A percentile compares a stretch with the other conserved stretches of the same genome.
Evolutionary conservation across 2,888 invertebrate genomes (phyloP).

Genomic region (Diaphora mendica): DNA sequence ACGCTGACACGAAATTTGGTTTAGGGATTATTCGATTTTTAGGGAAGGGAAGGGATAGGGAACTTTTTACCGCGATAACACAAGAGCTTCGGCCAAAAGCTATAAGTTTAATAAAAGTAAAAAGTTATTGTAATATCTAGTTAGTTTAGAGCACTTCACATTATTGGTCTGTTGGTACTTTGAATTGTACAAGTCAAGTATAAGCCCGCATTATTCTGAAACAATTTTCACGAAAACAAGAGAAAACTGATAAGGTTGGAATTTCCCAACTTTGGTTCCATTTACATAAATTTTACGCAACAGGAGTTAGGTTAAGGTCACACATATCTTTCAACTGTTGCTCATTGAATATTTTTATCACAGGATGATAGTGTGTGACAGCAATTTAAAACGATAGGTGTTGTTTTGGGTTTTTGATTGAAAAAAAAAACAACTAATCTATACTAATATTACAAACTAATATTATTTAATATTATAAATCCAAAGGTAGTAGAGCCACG

Average conservation of each 20-base stretch:
- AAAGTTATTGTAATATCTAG: too few relatives aligned
- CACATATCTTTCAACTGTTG: not conserved
- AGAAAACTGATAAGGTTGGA: conserved; percentile 24
- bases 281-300: conserved; percentile 3
- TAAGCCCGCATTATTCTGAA: conserved; percentile 34
- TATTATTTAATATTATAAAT: too few relatives aligned
- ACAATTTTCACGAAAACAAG: conserved; percentile 21
- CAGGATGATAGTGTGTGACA: not conserved
- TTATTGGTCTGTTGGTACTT: not conserved
- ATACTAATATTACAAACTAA: too few relatives aligned
- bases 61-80: too few relatives aligned
- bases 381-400: not conserved
- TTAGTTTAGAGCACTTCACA: too few relatives aligned
- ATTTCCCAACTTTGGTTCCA: conserved; percentile 17
- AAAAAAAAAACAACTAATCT: not conserved
- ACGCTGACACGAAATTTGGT: too few relatives aligned
- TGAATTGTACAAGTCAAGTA: conserved; percentile 1
- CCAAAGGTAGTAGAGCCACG: too few relatives aligned
- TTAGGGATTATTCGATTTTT: too few relatives aligned
- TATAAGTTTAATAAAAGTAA: too few relatives aligned
- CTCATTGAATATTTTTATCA: not conserved
- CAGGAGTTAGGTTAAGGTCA: not conserved
- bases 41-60: too few relatives aligned
- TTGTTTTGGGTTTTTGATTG: not conserved
- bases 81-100: too few relatives aligned